Evolutionary conservation across 2,113 vertebrate species (phyloP), one percentile per base, ranked within the genome.

Genomic region (Prunella fulvescens): DNA sequence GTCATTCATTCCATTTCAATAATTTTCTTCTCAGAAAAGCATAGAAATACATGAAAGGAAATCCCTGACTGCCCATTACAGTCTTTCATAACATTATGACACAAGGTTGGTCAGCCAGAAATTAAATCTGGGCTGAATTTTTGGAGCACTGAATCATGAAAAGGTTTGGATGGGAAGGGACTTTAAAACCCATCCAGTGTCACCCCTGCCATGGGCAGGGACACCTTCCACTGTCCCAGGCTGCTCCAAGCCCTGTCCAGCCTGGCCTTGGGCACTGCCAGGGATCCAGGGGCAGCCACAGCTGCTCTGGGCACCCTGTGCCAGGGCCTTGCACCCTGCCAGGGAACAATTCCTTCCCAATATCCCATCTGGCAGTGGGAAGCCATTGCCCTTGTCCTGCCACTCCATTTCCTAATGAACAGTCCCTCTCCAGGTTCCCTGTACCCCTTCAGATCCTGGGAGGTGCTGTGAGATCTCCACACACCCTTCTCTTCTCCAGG

Each of bases 161-260:
- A 44, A 24, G 12, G 3, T 58, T 73, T 73, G 67, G 4, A 8
- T 50, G 23, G 33, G 8, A 58, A 47, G 1, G 42, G 31, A 37
- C 4, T 16, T 64, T 7, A 35, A 48, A 66, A 2, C 1, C 10
- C 58, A 1, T 6, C 31, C 33, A 5, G 3, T 72, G 0, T 37
- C 50, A 50, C 22, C 22, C 6, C 22, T 57, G 42, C 42, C 50
- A 23, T 26, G 42, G 35, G 5, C 57, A 80, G 50, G 35, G 31
- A 57, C 66, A 26, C 14, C 18, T 65, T 0, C 67, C 67, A 33
- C 44, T 2, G 1, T 15, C 37, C 67, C 76, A 72, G 50, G 50
- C 3, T 88, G 58, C 26, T 57, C 76, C 74, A 6, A 40, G 16
- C n/a, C 47, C 40, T 23, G 7, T 29, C 56, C 48, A 64, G 0